Base-by-base conservation (phyloP, 2,888 invertebrate genomes). In the Luperina nickerlii region DNA sequence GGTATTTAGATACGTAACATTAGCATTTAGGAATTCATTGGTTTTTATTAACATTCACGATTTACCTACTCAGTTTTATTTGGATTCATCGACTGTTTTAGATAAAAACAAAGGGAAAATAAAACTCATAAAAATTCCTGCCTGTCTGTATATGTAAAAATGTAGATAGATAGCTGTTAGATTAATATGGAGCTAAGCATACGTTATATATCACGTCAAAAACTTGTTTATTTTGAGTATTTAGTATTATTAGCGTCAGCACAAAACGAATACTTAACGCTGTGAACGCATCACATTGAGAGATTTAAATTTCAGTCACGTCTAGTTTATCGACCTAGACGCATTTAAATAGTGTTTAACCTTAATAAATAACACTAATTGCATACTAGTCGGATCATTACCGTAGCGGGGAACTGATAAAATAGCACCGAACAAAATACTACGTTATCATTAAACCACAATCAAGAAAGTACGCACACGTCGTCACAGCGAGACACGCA, bases 381-480 rank as follows among this genome's bases (percentile, higher is more conserved):
- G 89, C 91, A 91, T 90, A 90, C 90, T 88, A 89, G 89, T 89
- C 81, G 86, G 91, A 90, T 91, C 91, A 91, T 92, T 92, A 92
- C 92, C 89, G 90, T 90, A 87, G 90, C 90, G 85, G 83, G 82
- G 81, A 87, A 88, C 90, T 91, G 92, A 94, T 95, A 94, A 94
- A 94, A 92, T 92, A 93, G 90, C 91, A 89, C 90, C 91, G 90
- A 92, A 94, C 92, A 93, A 94, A 95, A 94, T 95, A 95, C 94
- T 94, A 94, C 93, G 94, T 96, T 96, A 96, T 96, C 96, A 95
- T 92, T 92, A 92, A 92, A 93, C 93, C 89, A 92, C 92, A 95
- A 94, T 95, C 94, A 94, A 94, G 94, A 94, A 93, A 93, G 92
- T 90, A 92, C 92, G 90, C 94, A 94, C 94, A 94, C 95, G 89